Conservation (phyloP, 2,797 vertebrate genomes). For the Chelonia mydas region DNA sequence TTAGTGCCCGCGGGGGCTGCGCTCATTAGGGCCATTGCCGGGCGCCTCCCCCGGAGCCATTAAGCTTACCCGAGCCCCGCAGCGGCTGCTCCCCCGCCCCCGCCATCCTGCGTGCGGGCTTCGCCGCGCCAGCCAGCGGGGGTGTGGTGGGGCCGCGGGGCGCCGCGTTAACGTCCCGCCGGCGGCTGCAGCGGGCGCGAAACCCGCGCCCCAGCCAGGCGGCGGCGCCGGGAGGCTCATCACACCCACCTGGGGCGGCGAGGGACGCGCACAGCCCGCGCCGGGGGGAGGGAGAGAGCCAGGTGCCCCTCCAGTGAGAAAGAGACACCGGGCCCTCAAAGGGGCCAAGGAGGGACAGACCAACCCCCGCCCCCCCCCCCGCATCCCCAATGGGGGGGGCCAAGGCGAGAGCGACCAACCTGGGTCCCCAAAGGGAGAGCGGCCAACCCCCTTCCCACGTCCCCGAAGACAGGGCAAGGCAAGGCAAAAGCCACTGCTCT, state of each 20-base stretch:
- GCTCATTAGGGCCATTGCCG: slow-evolving; percentile 12
- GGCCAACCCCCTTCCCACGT: too few species aligned
- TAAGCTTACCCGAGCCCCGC: background rate
- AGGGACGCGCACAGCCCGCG: background rate
- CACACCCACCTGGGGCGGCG: slow-evolving; percentile 21
- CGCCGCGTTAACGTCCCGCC: slow-evolving; percentile 8
- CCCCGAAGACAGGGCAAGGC: too few species aligned
- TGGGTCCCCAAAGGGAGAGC: too few species aligned
- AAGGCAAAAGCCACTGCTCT: too few species aligned
- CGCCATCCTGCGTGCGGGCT: background rate
- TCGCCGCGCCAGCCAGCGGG: background rate
- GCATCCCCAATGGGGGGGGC: too few species aligned
- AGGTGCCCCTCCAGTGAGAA: background rate
- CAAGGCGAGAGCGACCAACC: too few species aligned
- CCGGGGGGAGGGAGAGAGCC: too few species aligned
- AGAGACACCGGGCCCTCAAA: background rate
- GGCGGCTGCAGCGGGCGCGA: background rate
- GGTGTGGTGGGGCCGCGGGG: background rate
- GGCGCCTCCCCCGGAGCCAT: background rate
- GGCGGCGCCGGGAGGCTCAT: background rate
- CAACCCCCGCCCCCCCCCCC: too few species aligned
- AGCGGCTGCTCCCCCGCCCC: rapidly evolving
- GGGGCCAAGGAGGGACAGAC: background rate
- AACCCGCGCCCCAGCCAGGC: background rate
- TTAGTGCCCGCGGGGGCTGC: background rate